A percentile compares a stretch with the other conserved stretches of the same genome.
These are phyloP conservation scores for Acanthococcus lagerstroemiae DNA, from an alignment of 2,888 invertebrate species.

Conservation along the genomic window DNA sequence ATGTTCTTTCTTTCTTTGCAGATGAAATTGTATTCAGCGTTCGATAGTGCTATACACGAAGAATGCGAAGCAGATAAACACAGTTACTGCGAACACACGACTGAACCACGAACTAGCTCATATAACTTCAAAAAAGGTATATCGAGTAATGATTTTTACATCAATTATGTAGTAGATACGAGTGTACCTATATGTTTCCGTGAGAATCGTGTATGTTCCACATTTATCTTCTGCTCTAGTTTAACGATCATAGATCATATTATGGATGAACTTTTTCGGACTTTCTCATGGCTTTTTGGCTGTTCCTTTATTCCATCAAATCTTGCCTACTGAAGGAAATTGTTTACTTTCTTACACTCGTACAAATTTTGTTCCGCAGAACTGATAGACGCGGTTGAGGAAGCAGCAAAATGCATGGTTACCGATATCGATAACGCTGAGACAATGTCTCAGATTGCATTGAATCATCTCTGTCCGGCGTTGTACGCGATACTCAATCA, in stretches of 20 bases:
- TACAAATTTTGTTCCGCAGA: constrained; percentile 44
- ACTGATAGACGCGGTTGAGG: constrained; percentile 60
- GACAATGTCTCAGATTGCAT: constrained; percentile 46
- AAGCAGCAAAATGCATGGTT: constrained; percentile 58
- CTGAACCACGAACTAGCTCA: constrained; percentile 19
- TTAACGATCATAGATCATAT: no score
- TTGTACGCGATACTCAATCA: constrained; percentile 74
- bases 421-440: constrained; percentile 44
- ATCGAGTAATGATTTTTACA: no score
- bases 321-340: no score
- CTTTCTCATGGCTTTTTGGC: no score
- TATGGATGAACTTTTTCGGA: no score
- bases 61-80: constrained; percentile 24
- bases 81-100: constrained; percentile 19
- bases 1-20: no score
- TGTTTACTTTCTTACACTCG: neutral
- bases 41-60: constrained; percentile 20
- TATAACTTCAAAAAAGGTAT: constrained; percentile 27
- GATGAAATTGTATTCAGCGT: constrained; percentile 23
- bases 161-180: no score
- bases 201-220: no score
- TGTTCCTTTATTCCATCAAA: no score
- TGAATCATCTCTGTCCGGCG: constrained; percentile 70
- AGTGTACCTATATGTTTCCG: no score
- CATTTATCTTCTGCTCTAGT: no score